Evolutionary conservation across 53 echinoderm and acorn worm species (phyloP), one percentile per base, ranked within the genome.

Genomic region (Echinarachnius parma): DNA sequence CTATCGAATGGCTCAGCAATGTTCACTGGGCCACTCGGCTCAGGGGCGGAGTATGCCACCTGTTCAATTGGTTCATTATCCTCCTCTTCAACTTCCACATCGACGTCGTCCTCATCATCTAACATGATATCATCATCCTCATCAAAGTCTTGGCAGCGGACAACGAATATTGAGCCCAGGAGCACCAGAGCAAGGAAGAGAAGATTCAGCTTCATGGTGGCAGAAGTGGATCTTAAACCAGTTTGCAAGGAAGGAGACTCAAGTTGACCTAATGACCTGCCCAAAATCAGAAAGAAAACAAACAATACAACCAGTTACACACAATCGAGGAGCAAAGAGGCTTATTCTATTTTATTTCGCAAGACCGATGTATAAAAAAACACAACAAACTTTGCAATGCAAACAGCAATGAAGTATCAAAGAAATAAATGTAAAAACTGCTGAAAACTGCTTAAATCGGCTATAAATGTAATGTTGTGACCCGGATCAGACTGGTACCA

Each of bases 1-100:
- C 56, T 78, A 9, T 77, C 49, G 35, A 89, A 85, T 4, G 82
- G 64, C 45, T 89, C 85, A 59, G 61, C 62, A 24, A 89, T 35
- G 53, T 85, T 56, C 19, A 80, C 62, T 10, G 80, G 66, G 31
- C 89, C 89, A 23, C 33, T 28, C 48, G 84, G 81, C 23, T 64
- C 59, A 9, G 84, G 85, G 31, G 81, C 61, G 47, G 81, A 46
- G 36, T 69, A 80, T 3, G 48, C 89, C 34, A 69, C 53, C 36
- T 69, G 70, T 32, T 77, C 81, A 4, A 37, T 32, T 0, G 42
- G 34, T 24, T 42, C 78, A 9, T 52, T 67, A 0, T 62, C 60
- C 9, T 66, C 84, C 5, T 65, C 84, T 22, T 64, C 84, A 28
- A 26, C 49, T 37, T 60, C 80, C 34, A 81, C 48, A 0, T 67